phyloP scores from a whole-genome alignment of 1,140 invertebrate species.

The Uloborus diversus region DNA sequence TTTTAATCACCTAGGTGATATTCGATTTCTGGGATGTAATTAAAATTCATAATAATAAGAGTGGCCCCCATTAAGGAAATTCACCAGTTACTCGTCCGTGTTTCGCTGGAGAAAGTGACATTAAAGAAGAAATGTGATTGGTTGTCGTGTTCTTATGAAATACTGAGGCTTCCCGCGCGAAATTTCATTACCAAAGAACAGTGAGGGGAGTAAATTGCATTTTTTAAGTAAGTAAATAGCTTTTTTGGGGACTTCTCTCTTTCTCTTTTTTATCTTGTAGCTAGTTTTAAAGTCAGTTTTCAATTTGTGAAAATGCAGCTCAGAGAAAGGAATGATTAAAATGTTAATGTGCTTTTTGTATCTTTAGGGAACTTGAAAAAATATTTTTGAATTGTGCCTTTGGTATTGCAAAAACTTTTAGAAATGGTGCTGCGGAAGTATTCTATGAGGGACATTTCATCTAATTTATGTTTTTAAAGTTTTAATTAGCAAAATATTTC shows the following conservation, averaged over 20 bases:
- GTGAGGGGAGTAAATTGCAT: conserved; percentile 11
- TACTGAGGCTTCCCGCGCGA: background rate
- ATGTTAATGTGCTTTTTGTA: too few species aligned
- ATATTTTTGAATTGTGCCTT: too few species aligned
- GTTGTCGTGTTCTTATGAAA: background rate
- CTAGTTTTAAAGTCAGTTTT: background rate
- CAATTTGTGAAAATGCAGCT: background rate
- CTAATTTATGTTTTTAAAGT: too few species aligned
- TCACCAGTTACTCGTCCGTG: background rate
- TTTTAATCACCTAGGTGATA: conserved; percentile 37
- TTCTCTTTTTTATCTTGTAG: background rate
- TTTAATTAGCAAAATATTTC: too few species aligned
- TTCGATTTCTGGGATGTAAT: conserved; percentile 44
- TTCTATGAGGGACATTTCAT: too few species aligned
- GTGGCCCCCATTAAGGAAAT: conserved; percentile 40
- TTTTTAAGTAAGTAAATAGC: conserved; percentile 15
- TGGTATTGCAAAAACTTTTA: too few species aligned
- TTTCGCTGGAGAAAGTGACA: conserved; percentile 21
- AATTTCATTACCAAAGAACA: conserved; percentile 29
- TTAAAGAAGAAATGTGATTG: background rate
- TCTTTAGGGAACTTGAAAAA: too few species aligned
- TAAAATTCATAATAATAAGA: conserved; percentile 54
- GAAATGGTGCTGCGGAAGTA: too few species aligned
- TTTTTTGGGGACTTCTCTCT: too few species aligned
- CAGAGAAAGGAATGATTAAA: too few species aligned